Evolutionary conservation across 2,888 invertebrate genomes (phyloP), one percentile per base, ranked within the genome.

Genomic region (Penaeus monodon): DNA sequence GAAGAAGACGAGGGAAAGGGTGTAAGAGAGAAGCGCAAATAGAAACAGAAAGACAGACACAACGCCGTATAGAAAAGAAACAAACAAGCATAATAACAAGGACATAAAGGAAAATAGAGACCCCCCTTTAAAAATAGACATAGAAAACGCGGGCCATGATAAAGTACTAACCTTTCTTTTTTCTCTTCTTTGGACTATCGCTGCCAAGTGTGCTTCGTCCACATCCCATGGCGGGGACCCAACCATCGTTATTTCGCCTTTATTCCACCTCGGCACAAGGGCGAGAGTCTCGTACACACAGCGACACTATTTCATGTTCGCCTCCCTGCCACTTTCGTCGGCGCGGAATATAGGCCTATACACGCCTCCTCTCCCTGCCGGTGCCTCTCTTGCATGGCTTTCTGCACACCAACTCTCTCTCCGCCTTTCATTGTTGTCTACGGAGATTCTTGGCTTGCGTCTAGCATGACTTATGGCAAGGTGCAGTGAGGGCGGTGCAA

Each of bases 131-230:
- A 38, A 38, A 38, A 38, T 38, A 38, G 33, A 38, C 33, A 38
- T 38, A 38, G 33, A 38, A 38, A 80, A 65, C 80, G 29, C 24
- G 20, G 24, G 27, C 24, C 3, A 20, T 3, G 3, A 22, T 27
- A 20, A 29, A 27, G 4, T 76, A 81, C 83, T 83, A n/a, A 83
- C 85, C 85, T 76, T 81, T 86, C 78, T 76, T 86, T 70, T 82
- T 86, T 24, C 68, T 86, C 86, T 86, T 86, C 86, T 86, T 86
- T 24, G 86, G 86, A 78, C 86, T 86, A 76, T 86, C 86, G 64
- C 86, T 86, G 33, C 81, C 86, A 63, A 86, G 82, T 27, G 81
- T 86, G 63, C 86, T 86, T 49, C 86, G 81, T 86, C 86, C 86
- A 78, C 86, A 86, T 86, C 86, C 86, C 86, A 86, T 86, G 81